These are phyloP conservation scores for Cataglyphis albicans DNA, from an alignment of 2,888 invertebrate species.

Conservation along the genomic window DNA sequence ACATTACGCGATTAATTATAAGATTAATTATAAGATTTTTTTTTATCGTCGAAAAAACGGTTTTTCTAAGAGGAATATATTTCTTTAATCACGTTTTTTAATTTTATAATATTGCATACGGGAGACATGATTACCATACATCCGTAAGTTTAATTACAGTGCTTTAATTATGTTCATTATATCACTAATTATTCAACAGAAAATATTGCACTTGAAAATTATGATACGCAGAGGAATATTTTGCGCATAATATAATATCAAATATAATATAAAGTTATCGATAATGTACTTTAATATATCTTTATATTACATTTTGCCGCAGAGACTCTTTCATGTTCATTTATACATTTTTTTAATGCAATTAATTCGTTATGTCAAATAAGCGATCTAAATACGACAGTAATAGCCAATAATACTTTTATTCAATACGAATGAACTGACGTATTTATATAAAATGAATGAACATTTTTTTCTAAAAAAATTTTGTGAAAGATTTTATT, in stretches of 20 bases:
- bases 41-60: background rate
- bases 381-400: background rate
- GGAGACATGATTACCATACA: background rate
- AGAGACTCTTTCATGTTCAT: background rate
- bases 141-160: conserved; percentile 25
- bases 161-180: conserved; percentile 16
- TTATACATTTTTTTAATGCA: background rate
- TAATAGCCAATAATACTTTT: background rate
- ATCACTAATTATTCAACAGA: conserved; percentile 18
- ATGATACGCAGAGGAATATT: background rate
- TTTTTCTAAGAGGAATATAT: background rate
- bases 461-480: background rate
- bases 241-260: conserved; percentile 4
- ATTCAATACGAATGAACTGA: conserved; percentile 7
- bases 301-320: background rate
- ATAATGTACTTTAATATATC: background rate
- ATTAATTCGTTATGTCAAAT: background rate
- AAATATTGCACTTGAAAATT: conserved; percentile 4
- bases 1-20: conserved; percentile 22
- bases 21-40: conserved; percentile 33
- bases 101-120: background rate
- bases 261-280: conserved; percentile 2
- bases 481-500: background rate
- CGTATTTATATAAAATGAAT: no score
- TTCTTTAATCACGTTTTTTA: background rate